Evolutionary conservation across 2,888 invertebrate genomes (phyloP).

Genomic region (Proisotoma minuta): DNA sequence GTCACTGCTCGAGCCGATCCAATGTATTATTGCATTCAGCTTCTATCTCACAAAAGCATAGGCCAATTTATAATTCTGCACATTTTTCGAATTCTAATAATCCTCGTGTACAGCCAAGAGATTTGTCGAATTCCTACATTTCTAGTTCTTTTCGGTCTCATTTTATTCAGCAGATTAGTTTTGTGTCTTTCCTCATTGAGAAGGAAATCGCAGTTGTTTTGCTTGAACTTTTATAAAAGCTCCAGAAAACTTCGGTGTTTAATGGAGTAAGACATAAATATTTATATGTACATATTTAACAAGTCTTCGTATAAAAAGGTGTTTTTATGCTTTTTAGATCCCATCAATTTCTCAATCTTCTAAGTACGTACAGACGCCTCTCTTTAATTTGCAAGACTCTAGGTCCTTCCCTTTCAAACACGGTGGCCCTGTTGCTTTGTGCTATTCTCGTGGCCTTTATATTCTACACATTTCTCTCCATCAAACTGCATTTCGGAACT

Average conservation of each 20-base stretch:
- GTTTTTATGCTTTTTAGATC: no score
- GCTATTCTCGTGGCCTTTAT: background rate
- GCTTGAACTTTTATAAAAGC: background rate
- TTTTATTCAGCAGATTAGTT: background rate
- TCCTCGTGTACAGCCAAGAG: background rate
- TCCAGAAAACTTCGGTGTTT: background rate
- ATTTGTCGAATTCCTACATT: background rate
- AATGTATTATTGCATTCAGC: background rate
- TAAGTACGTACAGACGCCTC: background rate
- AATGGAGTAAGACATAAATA: background rate
- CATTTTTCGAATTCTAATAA: background rate
- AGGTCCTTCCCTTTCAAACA: background rate
- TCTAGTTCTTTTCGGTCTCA: background rate
- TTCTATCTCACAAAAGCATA: no score
- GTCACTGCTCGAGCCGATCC: background rate
- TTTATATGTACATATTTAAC: background rate
- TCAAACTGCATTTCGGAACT: background rate
- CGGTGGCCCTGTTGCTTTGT: background rate
- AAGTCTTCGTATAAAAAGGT: no score
- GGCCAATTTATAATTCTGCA: no score
- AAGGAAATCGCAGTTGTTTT: background rate
- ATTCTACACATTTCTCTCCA: background rate
- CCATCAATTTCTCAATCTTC: background rate
- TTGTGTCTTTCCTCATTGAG: background rate
- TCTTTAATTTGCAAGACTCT: background rate